A percentile compares a stretch with the other conserved stretches of the same genome.
Evolutionary conservation across 2,888 invertebrate species (phyloP).

Genomic region (Tiphia femorata): DNA sequence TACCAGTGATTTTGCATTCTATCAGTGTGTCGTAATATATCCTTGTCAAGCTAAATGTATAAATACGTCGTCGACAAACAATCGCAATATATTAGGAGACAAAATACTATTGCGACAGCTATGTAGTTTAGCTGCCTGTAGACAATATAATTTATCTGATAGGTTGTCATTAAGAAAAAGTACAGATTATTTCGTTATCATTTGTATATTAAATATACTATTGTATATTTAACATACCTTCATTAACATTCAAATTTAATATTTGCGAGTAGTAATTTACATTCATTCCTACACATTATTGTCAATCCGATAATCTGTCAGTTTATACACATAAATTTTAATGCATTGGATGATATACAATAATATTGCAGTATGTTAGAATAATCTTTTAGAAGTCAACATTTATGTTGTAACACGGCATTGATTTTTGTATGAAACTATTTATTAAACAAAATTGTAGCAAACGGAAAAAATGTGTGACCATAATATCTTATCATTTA

Average conservation of each 20-base stretch:
- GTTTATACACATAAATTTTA: constrained; percentile 35
- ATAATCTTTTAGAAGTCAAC: constrained; percentile 32
- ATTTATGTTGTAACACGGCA: constrained; percentile 19
- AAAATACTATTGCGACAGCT: too few relatives aligned
- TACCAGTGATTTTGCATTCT: too few relatives aligned
- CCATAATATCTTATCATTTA: not conserved
- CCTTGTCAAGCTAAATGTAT: too few relatives aligned
- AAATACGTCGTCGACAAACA: too few relatives aligned
- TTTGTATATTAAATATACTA: constrained; percentile 2
- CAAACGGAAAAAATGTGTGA: not conserved
- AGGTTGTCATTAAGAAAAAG: too few relatives aligned
- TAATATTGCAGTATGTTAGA: constrained; percentile 25
- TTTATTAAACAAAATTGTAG: not conserved
- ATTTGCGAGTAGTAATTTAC: not conserved
- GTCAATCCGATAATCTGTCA: constrained; percentile 47
- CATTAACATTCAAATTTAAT: constrained; percentile 12
- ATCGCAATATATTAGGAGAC: too few relatives aligned
- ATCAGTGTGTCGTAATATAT: too few relatives aligned
- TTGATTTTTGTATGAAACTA: constrained; percentile 1
- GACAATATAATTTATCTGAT: too few relatives aligned
- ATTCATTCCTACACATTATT: constrained; percentile 40
- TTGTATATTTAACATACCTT: constrained; percentile 15
- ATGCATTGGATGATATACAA: constrained; percentile 26
- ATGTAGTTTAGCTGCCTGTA: too few relatives aligned
- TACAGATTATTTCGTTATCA: not conserved